phyloP scores from a whole-genome alignment of 2,888 invertebrate genomes.

The Sthenelais limicola region DNA sequence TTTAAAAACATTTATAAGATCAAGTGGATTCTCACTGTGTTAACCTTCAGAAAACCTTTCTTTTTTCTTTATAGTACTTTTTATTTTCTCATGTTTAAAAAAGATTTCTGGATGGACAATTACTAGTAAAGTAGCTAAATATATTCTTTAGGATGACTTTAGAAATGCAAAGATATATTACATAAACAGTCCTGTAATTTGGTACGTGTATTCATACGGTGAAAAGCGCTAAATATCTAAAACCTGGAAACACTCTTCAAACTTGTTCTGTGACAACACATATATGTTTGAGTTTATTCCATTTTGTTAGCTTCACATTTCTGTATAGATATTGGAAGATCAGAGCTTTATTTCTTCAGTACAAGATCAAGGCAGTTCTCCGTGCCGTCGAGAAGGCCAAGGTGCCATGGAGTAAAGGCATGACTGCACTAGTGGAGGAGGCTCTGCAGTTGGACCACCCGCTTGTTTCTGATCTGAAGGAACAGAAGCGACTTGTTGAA shows the following conservation, averaged over 20 bases:
- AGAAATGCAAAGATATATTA: too few relatives aligned
- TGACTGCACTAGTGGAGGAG: conserved; percentile 59
- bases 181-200: too few relatives aligned
- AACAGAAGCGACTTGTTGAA: conserved; percentile 57
- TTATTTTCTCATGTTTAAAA: too few relatives aligned
- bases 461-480: conserved; percentile 54
- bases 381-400: conserved; percentile 62
- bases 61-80: background rate
- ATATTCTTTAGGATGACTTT: too few relatives aligned
- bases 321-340: conserved; percentile 14
- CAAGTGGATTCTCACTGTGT: background rate
- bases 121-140: too few relatives aligned
- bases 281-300: background rate
- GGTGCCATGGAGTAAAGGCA: conserved; percentile 61
- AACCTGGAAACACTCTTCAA: background rate
- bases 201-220: too few relatives aligned
- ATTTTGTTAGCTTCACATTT: conserved; percentile 1
- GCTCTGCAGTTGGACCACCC: conserved; percentile 58
- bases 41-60: background rate
- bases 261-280: background rate
- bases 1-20: too few relatives aligned
- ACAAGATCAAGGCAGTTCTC: conserved; percentile 61
- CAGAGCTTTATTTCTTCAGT: conserved; percentile 59
- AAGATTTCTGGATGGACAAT: too few relatives aligned
- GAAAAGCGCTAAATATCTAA: background rate